A percentile compares a stretch with the other conserved stretches of the same genome.
Conservation (phyloP, 2,888 invertebrate species). For the Cheilosia grossa region DNA sequence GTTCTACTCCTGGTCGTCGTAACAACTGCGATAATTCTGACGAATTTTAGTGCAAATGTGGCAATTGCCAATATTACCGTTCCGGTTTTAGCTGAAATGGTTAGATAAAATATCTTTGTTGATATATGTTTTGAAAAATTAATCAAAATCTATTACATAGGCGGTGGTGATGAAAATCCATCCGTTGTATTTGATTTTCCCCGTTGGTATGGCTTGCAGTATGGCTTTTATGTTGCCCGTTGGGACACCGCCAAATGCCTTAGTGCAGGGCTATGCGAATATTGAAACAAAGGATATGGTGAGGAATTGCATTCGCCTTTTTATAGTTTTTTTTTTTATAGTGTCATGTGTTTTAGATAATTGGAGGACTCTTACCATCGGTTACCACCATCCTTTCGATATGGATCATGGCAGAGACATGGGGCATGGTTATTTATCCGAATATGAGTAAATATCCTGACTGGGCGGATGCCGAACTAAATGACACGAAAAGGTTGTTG, state of each 20-base stretch:
- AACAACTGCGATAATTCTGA: slow-evolving; percentile 88
- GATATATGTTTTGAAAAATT: no score
- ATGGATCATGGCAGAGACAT: slow-evolving; percentile 88
- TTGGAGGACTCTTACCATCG: slow-evolving; percentile 90
- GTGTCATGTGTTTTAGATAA: slow-evolving; percentile 83
- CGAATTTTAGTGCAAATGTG: slow-evolving; percentile 94
- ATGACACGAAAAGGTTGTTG: slow-evolving; percentile 1
- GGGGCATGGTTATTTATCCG: slow-evolving; percentile 87
- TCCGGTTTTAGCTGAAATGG: slow-evolving; percentile 90
- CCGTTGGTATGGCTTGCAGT: slow-evolving; percentile 93
- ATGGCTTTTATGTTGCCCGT: slow-evolving; percentile 96
- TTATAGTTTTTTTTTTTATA: neutral
- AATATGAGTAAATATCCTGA: slow-evolving; percentile 18
- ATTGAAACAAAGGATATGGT: slow-evolving; percentile 91
- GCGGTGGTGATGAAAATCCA: slow-evolving; percentile 88
- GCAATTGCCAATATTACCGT: slow-evolving; percentile 93
- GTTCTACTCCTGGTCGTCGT: slow-evolving; percentile 88
- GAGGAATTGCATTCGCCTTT: slow-evolving; percentile 47
- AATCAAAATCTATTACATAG: slow-evolving; percentile 82
- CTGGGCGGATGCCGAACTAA: slow-evolving; percentile 21
- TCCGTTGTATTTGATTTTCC: slow-evolving; percentile 93
- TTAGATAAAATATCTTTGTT: slow-evolving; percentile 51
- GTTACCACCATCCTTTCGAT: slow-evolving; percentile 88
- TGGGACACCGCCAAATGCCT: slow-evolving; percentile 97
- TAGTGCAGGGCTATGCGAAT: slow-evolving; percentile 91